Base-by-base conservation (phyloP, 2,797 vertebrate species). In the Ambastaia sidthimunki region DNA sequence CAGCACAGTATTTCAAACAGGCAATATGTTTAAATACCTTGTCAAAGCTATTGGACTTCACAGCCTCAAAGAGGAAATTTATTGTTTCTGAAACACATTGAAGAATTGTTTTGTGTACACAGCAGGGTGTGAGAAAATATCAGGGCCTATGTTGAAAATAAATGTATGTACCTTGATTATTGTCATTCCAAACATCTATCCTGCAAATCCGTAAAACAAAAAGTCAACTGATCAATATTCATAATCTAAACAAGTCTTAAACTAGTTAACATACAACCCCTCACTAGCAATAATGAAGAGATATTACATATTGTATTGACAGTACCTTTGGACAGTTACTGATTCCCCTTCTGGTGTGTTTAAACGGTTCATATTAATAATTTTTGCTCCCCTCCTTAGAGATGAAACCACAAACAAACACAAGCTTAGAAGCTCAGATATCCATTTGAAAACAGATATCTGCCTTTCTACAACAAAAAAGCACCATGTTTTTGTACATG, bases 41-140 rank as follows among this genome's bases (percentile, higher is more conserved):
- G 82, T 90, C 89, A 84, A 95, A 91, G 89, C 97, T 89, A 50
- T 93, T 93, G 2, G 87, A 93, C 88, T 92, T 94, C 80, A 96
- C 92, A 80, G 95, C 94, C 86, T 93, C 90, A 82, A 96, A 93
- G 74, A 98, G 90, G 82, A 88, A 82, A 67, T 93, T 90, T 34
- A 92, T 91, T 92, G 89, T 83, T 85, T 92, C 89, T 86, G 86
- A 75, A 81, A 69, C 4, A 60, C 1, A 48, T 37, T 2, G 13
- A 5, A 18, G 0, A 11, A 11, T 23, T 54, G 59, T n/a, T 54
- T n/a, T 18, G n/a, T 55, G 31, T n/a, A 21, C 25, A 28, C 23
- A 60, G 23, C 59, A 60, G 28, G 23, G 23, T 10, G 5, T 16
- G 2, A 21, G 3, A 15, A 72, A 12, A 4, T 1, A 18, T 68